phyloP scores from a whole-genome alignment of 1,140 invertebrate species.

The Drosophila simulans region DNA sequence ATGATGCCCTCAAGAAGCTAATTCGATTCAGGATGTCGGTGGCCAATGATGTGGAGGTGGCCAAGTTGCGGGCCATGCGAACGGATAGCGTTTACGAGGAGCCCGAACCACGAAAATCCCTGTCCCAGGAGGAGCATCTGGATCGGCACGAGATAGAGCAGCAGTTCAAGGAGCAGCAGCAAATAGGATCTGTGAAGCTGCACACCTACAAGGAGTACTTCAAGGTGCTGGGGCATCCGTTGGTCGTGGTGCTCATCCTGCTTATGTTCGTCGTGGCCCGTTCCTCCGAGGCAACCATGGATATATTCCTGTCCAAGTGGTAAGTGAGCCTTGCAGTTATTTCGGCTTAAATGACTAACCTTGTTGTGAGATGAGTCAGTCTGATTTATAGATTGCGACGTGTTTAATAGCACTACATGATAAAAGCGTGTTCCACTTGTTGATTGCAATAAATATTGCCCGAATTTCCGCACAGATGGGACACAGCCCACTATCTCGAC shows the following conservation, averaged over 20 bases:
- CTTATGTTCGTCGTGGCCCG: conserved; percentile 89
- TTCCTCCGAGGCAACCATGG: conserved; percentile 88
- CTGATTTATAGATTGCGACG: conserved; percentile 14
- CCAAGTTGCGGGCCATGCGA: conserved; percentile 48
- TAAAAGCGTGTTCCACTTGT: conserved; percentile 42
- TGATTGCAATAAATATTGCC: conserved; percentile 37
- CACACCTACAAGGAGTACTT: conserved; percentile 90
- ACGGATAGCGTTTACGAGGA: conserved; percentile 67
- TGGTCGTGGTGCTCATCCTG: conserved; percentile 86
- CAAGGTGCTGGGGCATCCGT: conserved; percentile 87
- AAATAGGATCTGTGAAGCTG: conserved; percentile 82
- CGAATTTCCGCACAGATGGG: conserved; percentile 29
- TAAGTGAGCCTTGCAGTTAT: conserved; percentile 13
- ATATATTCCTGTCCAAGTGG: conserved; percentile 93
- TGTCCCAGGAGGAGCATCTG: conserved; percentile 47
- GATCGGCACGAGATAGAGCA: conserved; percentile 57
- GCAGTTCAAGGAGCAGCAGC: conserved; percentile 84
- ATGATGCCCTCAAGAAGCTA: conserved; percentile 73
- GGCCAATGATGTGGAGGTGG: conserved; percentile 70
- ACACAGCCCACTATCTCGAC: conserved; percentile 12
- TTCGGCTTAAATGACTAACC: background rate
- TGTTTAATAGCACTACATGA: conserved; percentile 11
- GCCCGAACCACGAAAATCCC: conserved; percentile 23
- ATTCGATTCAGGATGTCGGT: conserved; percentile 67
- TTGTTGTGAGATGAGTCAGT: conserved; percentile 8